Conservation (phyloP, 2,888 invertebrate species). For the Trachelus troglodyta region DNA sequence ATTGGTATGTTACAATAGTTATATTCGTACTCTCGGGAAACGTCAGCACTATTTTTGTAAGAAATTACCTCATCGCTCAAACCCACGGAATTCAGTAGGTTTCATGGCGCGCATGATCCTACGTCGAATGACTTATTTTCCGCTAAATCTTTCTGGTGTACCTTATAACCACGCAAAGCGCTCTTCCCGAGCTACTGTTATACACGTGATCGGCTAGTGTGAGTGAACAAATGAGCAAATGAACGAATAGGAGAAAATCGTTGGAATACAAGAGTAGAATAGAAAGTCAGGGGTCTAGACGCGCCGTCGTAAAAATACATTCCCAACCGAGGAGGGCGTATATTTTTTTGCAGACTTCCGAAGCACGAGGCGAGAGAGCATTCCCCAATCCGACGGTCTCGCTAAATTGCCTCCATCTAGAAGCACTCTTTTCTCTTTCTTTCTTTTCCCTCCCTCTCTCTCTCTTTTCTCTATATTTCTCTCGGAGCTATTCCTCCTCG, state of each 20-base stretch:
- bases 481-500: not conserved
- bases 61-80: not conserved
- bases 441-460: not conserved
- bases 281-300: not conserved
- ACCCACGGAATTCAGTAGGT: not conserved
- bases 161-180: not conserved
- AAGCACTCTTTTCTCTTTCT: conserved; percentile 3
- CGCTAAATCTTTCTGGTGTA: not conserved
- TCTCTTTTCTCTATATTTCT: not conserved
- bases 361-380: conserved; percentile 2
- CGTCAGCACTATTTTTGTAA: not conserved
- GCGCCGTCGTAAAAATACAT: not conserved
- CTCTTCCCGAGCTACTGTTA: not conserved
- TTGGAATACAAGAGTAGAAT: not conserved
- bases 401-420: conserved; percentile 12
- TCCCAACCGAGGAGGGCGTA: not conserved
- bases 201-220: not conserved
- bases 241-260: not conserved
- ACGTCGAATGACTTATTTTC: not conserved
- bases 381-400: conserved; percentile 9
- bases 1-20: no score
- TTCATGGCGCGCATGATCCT: not conserved
- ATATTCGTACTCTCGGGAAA: not conserved
- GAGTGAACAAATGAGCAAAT: not conserved
- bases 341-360: not conserved